Conservation (phyloP, 2,888 invertebrate species). For the Aleiodes testaceus region DNA sequence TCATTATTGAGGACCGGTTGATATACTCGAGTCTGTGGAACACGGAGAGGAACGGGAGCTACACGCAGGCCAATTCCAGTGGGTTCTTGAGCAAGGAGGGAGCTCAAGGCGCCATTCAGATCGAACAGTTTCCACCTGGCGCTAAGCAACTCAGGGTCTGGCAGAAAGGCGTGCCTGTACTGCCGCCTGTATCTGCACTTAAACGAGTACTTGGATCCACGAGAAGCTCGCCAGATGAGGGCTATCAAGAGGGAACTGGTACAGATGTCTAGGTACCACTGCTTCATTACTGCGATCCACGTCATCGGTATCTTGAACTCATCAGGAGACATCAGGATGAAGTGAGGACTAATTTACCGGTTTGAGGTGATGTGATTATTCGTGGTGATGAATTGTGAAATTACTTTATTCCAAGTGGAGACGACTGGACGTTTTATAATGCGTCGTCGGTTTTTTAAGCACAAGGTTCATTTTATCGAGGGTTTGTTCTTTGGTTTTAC, state of each 20-base stretch:
- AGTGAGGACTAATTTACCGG: neutral
- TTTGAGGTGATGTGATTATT: neutral
- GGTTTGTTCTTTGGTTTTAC: neutral
- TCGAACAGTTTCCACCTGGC: slow-evolving; percentile 74
- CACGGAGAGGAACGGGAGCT: slow-evolving; percentile 54
- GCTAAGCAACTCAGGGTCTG: slow-evolving; percentile 90
- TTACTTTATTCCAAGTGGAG: no score
- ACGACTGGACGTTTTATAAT: no score
- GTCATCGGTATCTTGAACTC: slow-evolving; percentile 66
- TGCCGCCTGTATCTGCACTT: slow-evolving; percentile 88
- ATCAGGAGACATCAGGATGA: slow-evolving; percentile 65
- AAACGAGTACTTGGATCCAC: slow-evolving; percentile 88
- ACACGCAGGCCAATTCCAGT: slow-evolving; percentile 58
- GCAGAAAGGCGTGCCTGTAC: slow-evolving; percentile 89
- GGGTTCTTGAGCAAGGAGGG: neutral
- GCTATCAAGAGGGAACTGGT: slow-evolving; percentile 93
- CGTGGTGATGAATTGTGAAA: slow-evolving; percentile 1
- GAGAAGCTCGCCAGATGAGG: slow-evolving; percentile 91
- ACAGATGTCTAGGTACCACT: slow-evolving; percentile 85
- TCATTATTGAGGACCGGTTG: slow-evolving; percentile 63
- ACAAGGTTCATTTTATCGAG: no score
- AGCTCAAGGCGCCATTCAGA: neutral
- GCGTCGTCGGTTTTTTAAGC: no score
- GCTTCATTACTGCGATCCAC: slow-evolving; percentile 69
- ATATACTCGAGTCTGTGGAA: slow-evolving; percentile 89